Evolutionary conservation across 2,113 vertebrate genomes (phyloP).

Genomic region (Pomatorhinus ruficollis): DNA sequence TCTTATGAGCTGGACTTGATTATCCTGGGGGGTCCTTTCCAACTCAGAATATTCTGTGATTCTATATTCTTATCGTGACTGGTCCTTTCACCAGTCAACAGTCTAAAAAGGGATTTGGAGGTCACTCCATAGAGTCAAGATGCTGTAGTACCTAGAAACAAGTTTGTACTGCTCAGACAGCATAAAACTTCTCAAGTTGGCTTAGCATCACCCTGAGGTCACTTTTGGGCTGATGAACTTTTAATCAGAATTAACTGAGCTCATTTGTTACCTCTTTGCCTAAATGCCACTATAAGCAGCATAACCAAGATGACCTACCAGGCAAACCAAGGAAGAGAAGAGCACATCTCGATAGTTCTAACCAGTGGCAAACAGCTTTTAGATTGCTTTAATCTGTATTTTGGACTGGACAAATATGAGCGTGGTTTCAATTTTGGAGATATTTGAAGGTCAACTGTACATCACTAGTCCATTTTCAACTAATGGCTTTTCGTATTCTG

Average conservation of each 20-base stretch:
- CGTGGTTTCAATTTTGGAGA: not conserved
- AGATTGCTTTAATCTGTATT: not conserved
- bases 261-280: not conserved
- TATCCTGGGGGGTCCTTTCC: not conserved
- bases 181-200: not conserved
- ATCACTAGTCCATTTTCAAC: not conserved
- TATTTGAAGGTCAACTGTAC: not conserved
- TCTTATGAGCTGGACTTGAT: fast-evolving
- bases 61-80: not conserved
- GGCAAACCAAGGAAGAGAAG: not conserved
- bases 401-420: not conserved
- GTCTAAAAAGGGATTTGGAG: not conserved
- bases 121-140: not conserved
- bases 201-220: not conserved
- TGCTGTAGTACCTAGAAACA: not conserved
- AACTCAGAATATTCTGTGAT: not conserved
- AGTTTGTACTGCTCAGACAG: not conserved
- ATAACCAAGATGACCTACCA: not conserved
- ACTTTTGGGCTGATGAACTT: not conserved
- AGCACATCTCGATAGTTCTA: not conserved
- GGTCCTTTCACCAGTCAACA: not conserved
- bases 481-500: not conserved
- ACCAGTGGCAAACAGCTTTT: not conserved
- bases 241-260: not conserved
- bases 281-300: not conserved